Percentiles rank a stretch among this genome's conserved stretches.
Evolutionary conservation across 2,113 vertebrate species (phyloP).

Genomic region (Tachysurus vachellii): DNA sequence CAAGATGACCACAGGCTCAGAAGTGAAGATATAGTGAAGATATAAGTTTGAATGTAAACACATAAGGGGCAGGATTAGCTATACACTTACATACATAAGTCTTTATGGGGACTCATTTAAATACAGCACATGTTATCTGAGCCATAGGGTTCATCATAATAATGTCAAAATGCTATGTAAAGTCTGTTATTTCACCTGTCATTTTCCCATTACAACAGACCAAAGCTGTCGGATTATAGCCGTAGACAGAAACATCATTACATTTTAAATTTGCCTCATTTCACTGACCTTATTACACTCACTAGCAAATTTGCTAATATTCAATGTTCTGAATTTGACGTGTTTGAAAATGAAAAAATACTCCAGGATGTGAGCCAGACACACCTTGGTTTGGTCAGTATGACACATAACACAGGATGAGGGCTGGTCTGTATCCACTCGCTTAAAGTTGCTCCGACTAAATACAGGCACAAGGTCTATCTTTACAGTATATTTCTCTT

Average conservation of each 20-base stretch:
- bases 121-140: background rate
- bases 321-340: background rate
- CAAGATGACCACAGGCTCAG: background rate
- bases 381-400: background rate
- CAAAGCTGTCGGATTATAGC: background rate
- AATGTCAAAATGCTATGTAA: background rate
- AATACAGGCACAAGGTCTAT: background rate
- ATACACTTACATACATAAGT: background rate
- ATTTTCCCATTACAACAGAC: background rate
- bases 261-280: background rate
- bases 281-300: background rate
- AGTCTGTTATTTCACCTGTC: background rate
- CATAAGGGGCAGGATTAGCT: background rate
- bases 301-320: background rate
- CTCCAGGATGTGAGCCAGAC: background rate
- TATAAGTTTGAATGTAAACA: background rate
- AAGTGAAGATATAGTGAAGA: background rate
- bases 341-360: background rate
- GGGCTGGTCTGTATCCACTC: background rate
- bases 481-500: background rate
- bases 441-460: background rate
- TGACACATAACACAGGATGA: background rate
- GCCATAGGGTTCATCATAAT: background rate
- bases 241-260: background rate
- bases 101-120: slow-evolving; percentile 33